A percentile compares a stretch with the other conserved stretches of the same genome.
phyloP scores from a whole-genome alignment of 2,113 vertebrate species.

The Pelobates fuscus region DNA sequence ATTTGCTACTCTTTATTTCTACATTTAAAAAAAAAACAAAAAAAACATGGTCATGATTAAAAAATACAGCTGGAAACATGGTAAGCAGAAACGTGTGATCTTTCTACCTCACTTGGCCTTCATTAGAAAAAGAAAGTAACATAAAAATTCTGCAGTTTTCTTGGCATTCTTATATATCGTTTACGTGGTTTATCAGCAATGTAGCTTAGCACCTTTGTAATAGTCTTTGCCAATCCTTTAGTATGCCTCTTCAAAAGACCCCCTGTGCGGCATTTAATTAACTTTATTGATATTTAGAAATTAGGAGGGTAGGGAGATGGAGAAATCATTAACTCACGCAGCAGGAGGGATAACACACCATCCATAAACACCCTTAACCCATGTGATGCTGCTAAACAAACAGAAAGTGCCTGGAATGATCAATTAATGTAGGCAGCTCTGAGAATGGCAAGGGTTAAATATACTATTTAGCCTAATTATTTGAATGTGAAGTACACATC shows the following conservation, averaged over 20 bases:
- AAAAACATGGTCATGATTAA: neutral
- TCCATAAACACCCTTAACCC: slow-evolving; percentile 45
- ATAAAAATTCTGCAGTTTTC: neutral
- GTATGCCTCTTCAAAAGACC: slow-evolving; percentile 46
- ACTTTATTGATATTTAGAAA: slow-evolving; percentile 87
- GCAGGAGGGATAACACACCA: slow-evolving; percentile 60
- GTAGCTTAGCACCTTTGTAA: slow-evolving; percentile 44
- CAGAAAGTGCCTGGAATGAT: neutral
- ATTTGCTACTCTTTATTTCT: no score
- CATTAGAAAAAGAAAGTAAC: neutral
- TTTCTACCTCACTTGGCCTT: neutral
- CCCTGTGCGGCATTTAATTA: slow-evolving; percentile 79
- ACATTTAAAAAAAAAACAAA: no score
- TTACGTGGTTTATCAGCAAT: slow-evolving; percentile 25
- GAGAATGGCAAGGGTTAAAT: slow-evolving; percentile 8
- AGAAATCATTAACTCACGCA: slow-evolving; percentile 76
- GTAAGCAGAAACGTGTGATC: neutral
- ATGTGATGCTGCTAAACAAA: slow-evolving; percentile 9
- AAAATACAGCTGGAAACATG: neutral
- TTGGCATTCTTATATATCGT: neutral
- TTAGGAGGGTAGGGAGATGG: slow-evolving; percentile 81
- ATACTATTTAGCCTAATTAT: slow-evolving; percentile 6
- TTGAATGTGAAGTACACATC: neutral
- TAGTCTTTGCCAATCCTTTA: slow-evolving; percentile 47
- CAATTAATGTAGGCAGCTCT: neutral